phyloP scores from a whole-genome alignment of 2,888 invertebrate species.

The Ochlodes sylvanus region DNA sequence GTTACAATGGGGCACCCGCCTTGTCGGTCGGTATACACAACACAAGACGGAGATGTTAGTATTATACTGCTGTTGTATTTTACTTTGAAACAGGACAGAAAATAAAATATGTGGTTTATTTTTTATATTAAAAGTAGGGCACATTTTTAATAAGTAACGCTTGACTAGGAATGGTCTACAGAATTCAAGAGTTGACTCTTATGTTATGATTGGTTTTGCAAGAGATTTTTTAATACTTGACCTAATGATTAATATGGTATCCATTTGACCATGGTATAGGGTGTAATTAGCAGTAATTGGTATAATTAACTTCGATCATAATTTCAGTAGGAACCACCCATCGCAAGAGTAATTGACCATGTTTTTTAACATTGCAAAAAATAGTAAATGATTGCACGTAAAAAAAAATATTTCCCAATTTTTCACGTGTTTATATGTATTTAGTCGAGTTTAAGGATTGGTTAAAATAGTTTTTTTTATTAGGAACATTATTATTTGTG shows the following conservation, averaged over 20 bases:
- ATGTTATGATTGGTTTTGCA: not conserved
- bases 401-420: too few species aligned
- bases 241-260: not conserved
- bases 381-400: too few species aligned
- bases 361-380: too few species aligned
- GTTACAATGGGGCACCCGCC: conserved; percentile 60
- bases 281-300: not conserved
- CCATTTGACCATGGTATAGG: not conserved
- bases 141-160: not conserved
- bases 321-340: too few species aligned
- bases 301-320: too few species aligned
- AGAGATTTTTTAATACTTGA: not conserved
- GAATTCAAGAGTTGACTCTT: not conserved
- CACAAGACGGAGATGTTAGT: conserved; percentile 45
- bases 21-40: conserved; percentile 53
- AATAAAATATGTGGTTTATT: conserved; percentile 20
- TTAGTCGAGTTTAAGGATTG: too few species aligned
- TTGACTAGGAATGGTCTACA: not conserved
- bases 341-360: too few species aligned
- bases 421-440: too few species aligned
- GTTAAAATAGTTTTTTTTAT: too few species aligned
- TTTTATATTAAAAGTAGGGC: not conserved
- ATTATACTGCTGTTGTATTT: conserved; percentile 25
- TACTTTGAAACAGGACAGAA: conserved; percentile 27
- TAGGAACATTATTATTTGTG: too few species aligned